Evolutionary conservation across 2,113 vertebrate species (phyloP), one percentile per base, ranked within the genome.

Genomic region (Lampris incognitus): DNA sequence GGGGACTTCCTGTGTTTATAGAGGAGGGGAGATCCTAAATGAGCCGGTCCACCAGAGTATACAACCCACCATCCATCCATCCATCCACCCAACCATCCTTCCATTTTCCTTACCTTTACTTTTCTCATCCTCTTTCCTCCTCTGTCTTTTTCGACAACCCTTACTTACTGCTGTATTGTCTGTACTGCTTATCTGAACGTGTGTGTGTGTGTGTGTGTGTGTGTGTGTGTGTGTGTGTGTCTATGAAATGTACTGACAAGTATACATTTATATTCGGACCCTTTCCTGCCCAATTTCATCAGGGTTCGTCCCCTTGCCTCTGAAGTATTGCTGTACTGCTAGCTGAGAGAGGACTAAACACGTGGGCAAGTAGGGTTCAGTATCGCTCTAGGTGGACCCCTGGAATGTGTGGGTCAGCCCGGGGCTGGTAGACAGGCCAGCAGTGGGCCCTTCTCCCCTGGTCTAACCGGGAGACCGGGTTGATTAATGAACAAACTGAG

Each of bases 1-100:
- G 91, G 88, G 91, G 88, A 94, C 94, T 94, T 94, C 93, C 94
- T 94, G 94, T 94, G 93, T 94, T 94, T 93, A 94, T 89, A 93
- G 87, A 93, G 91, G 85, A 83, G 81, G 89, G 89, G 86, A 89
- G 89, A 91, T 87, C 87, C 81, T 46, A 70, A 87, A 83, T 88
- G 89, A 92, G 83, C 93, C 86, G 91, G 72, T 91, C 85, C 74
- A 87, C 85, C 82, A 90, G 85, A 91, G 89, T 86, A 88, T 37
- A 51, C 44, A 40, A 5, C 60, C 68, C 79, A 9, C 70, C 59
- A 66, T 84, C 79, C 54, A 50, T 38, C 9, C 59, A 52, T 81
- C 80, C 60, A 82, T 77, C 72, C 73, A 74, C 76, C 52, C 62
- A 67, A 51, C 76, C 44, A 56, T 70, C 50, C 51, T 69, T 1